Evolutionary conservation across 2,113 vertebrate species (phyloP).

Genomic region (Chlamydotis undulata): DNA sequence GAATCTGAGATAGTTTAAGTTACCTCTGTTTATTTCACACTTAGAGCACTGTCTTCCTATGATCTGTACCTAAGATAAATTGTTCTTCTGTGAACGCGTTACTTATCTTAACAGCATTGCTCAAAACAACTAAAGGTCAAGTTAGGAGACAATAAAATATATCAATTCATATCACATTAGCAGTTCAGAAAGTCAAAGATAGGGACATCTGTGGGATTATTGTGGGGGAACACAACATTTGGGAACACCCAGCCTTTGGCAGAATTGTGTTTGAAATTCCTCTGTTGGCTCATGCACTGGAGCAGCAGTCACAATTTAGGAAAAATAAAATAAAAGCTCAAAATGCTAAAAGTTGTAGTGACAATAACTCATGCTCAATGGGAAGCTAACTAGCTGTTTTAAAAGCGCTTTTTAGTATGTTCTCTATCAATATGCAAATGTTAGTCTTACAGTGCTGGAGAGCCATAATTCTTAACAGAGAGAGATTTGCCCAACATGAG

Average conservation of each 20-base stretch:
- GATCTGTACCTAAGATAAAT: neutral
- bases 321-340: constrained; percentile 16
- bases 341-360: constrained; percentile 2
- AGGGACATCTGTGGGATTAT: neutral
- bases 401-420: neutral
- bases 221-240: neutral
- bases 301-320: neutral
- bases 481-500: neutral
- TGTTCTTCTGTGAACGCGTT: neutral
- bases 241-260: neutral
- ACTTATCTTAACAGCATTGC: neutral
- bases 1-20: neutral
- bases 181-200: neutral
- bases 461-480: neutral
- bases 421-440: neutral
- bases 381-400: neutral
- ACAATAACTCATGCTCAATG: neutral
- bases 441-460: neutral
- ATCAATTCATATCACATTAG: neutral
- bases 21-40: neutral
- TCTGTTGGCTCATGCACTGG: neutral
- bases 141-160: neutral
- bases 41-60: neutral
- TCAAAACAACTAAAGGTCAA: constrained; percentile 2
- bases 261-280: neutral